Evolutionary conservation across 2,888 invertebrate species (phyloP).

Genomic region (Lasioglossum villosulum): DNA sequence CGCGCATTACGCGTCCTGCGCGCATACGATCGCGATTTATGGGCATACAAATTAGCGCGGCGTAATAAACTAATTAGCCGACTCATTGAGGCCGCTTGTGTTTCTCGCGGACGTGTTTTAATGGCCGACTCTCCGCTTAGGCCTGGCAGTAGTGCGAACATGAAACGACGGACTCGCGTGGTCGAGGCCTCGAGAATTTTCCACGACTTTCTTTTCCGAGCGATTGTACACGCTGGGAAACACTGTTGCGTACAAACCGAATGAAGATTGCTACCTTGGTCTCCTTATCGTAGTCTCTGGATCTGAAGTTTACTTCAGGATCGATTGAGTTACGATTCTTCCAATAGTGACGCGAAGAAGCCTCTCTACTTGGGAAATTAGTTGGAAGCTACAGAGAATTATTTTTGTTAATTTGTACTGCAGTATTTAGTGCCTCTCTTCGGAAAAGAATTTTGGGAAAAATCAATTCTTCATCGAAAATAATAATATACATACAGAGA

Average conservation of each 20-base stretch:
- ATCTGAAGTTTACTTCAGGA: background rate
- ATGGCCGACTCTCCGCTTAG: slow-evolving; percentile 17
- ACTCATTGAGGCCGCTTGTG: slow-evolving; percentile 73
- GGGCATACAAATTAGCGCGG: slow-evolving; percentile 77
- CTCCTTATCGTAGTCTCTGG: background rate
- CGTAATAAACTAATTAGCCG: slow-evolving; percentile 81
- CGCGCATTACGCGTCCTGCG: slow-evolving; percentile 19
- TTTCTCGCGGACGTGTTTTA: slow-evolving; percentile 55
- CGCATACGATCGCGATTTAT: slow-evolving; percentile 72
- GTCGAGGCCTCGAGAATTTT: slow-evolving; percentile 40
- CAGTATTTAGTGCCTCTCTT: background rate
- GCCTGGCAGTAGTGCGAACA: background rate
- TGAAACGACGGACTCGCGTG: slow-evolving; percentile 4
- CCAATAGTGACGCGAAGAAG: background rate
- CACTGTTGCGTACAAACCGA: background rate
- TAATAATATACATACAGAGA: too few species aligned
- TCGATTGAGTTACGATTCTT: background rate
- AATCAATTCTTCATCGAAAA: too few species aligned
- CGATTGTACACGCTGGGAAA: slow-evolving; percentile 7
- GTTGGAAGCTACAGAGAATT: background rate
- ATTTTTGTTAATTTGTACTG: background rate
- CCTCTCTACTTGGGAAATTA: background rate
- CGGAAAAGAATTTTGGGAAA: too few species aligned
- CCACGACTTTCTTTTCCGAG: slow-evolving; percentile 26
- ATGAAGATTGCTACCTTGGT: background rate